Conservation (phyloP, 2,113 vertebrate genomes). For the Copsychus sechellarum region DNA sequence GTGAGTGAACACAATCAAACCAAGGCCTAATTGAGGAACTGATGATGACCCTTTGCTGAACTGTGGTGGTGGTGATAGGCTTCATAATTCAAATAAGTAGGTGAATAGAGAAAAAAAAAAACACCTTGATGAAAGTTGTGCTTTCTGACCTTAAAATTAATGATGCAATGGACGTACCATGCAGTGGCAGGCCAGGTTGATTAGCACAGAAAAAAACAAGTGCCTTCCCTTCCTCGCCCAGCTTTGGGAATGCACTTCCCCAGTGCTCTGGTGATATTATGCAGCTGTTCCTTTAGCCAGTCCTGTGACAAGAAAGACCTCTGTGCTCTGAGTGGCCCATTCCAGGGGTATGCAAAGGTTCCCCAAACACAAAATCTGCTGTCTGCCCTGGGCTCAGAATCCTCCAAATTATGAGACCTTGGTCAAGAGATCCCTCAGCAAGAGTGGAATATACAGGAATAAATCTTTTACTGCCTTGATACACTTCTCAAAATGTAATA, state of each 20-base stretch:
- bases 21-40: not conserved
- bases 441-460: not conserved
- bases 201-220: not conserved
- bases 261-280: not conserved
- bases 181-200: not conserved
- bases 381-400: not conserved
- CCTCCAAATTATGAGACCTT: accelerated
- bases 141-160: not conserved
- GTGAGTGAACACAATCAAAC: not conserved
- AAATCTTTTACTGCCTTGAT: not conserved
- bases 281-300: not conserved
- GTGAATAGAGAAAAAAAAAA: not conserved
- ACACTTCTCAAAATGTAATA: not conserved
- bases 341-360: not conserved
- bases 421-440: not conserved
- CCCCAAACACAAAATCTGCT: not conserved
- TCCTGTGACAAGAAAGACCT: not conserved
- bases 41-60: not conserved
- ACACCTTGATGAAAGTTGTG: not conserved
- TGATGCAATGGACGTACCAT: no score
- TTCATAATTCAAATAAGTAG: not conserved
- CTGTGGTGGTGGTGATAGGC: not conserved
- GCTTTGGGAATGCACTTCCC: not conserved
- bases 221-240: not conserved
- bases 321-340: accelerated